Evolutionary conservation across 2,797 vertebrate species (phyloP).

Genomic region (Poecilia picta): DNA sequence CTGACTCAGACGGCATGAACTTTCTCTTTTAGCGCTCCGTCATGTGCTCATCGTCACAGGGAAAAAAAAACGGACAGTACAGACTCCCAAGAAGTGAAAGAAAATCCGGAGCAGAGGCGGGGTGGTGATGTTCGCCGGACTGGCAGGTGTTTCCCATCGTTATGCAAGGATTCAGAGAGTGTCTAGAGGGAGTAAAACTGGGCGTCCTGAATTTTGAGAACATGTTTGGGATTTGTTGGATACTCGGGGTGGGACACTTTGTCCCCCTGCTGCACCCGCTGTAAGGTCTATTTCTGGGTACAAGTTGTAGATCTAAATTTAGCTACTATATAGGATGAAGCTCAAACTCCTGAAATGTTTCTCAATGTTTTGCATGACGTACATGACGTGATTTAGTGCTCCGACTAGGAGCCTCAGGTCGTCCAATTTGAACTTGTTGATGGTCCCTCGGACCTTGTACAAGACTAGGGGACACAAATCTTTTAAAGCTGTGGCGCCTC

Average conservation of each 20-base stretch:
- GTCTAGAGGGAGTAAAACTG: conserved; percentile 21
- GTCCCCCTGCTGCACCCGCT: conserved; percentile 23
- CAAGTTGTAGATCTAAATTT: conserved; percentile 34
- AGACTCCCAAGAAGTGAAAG: conserved; percentile 69
- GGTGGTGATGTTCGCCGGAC: conserved; percentile 5
- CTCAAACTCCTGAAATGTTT: not conserved
- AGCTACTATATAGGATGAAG: conserved; percentile 25
- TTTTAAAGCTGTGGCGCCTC: too few relatives aligned
- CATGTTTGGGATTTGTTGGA: conserved; percentile 42
- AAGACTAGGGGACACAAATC: too few relatives aligned
- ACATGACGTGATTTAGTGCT: not conserved
- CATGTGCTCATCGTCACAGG: conserved; percentile 67
- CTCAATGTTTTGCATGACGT: conserved; percentile 4
- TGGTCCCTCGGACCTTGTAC: too few relatives aligned
- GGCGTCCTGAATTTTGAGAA: conserved; percentile 34
- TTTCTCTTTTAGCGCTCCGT: conserved; percentile 55
- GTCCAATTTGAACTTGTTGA: too few relatives aligned
- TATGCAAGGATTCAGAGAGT: conserved; percentile 49
- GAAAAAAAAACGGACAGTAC: conserved; percentile 63
- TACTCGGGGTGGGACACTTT: conserved; percentile 35
- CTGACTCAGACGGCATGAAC: conserved; percentile 69
- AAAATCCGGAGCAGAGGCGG: conserved; percentile 29
- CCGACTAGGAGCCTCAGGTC: too few relatives aligned
- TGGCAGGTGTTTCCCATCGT: conserved; percentile 46
- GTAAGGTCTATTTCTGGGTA: conserved; percentile 15